Conservation (phyloP, 1,140 invertebrate genomes). For the Drosophila grimshawi region DNA sequence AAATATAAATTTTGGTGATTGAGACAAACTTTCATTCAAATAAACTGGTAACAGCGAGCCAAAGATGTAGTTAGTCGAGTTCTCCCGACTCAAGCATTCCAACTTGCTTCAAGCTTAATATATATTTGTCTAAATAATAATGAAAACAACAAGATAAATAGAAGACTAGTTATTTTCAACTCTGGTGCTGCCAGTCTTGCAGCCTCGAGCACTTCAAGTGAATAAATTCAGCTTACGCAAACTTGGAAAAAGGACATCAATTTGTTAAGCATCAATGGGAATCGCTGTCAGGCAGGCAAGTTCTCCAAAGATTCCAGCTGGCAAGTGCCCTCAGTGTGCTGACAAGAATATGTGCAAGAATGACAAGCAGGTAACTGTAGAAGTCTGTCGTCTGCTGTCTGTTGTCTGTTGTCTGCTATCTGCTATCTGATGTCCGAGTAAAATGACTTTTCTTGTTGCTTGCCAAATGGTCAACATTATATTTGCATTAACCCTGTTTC, state of each 20-base stretch:
- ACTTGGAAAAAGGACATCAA: constrained; percentile 57
- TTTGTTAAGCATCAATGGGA: constrained; percentile 68
- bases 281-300: constrained; percentile 30
- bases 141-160: no score
- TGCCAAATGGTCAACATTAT: constrained; percentile 80
- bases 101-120: no score
- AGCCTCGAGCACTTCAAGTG: neutral
- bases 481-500: constrained; percentile 19
- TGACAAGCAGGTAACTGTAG: constrained; percentile 63
- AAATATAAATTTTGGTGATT: no score
- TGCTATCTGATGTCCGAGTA: constrained; percentile 31
- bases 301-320: neutral
- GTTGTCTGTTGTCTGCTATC: neutral
- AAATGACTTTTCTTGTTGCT: constrained; percentile 76
- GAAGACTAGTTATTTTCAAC: neutral
- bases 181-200: neutral
- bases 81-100: no score
- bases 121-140: no score
- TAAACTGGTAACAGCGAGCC: no score
- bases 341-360: constrained; percentile 62
- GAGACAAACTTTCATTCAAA: no score
- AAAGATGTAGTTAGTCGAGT: no score
- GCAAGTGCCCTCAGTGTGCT: constrained; percentile 40
- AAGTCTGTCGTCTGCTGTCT: neutral
- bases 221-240: constrained; percentile 1